Evolutionary conservation across 2,888 invertebrate species (phyloP).

Genomic region (Amorpha juglandis): DNA sequence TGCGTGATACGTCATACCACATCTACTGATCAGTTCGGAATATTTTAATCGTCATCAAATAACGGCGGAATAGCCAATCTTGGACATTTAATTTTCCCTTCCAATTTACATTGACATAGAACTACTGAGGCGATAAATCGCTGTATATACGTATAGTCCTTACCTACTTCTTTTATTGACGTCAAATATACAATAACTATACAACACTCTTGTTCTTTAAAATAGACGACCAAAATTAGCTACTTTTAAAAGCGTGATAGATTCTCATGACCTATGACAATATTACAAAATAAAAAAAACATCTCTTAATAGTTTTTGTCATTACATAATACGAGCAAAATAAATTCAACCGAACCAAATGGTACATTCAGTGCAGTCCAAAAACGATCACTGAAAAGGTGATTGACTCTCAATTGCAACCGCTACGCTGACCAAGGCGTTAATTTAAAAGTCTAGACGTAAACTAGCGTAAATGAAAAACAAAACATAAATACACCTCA

Average conservation of each 20-base stretch:
- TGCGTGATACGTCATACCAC: too few species aligned
- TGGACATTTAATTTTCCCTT: background rate
- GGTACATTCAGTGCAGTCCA: background rate
- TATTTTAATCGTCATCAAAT: too few species aligned
- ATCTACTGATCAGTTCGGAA: too few species aligned
- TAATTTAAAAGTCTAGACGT: background rate
- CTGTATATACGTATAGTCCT: too few species aligned
- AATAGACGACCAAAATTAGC: too few species aligned
- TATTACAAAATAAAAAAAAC: slow-evolving; percentile 1
- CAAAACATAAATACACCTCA: background rate
- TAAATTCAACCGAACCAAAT: background rate
- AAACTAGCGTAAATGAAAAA: background rate
- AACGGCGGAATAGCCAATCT: too few species aligned
- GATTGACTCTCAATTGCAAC: background rate
- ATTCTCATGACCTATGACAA: background rate
- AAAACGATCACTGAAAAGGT: background rate
- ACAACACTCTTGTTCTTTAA: background rate
- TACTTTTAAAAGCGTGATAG: too few species aligned
- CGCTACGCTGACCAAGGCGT: background rate
- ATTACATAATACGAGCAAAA: background rate
- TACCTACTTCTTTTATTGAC: background rate
- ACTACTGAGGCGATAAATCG: too few species aligned
- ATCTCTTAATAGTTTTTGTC: background rate
- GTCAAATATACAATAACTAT: background rate
- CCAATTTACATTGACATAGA: too few species aligned